phyloP scores from a whole-genome alignment of 1,140 invertebrate genomes.

The Helicoverpa armigera region DNA sequence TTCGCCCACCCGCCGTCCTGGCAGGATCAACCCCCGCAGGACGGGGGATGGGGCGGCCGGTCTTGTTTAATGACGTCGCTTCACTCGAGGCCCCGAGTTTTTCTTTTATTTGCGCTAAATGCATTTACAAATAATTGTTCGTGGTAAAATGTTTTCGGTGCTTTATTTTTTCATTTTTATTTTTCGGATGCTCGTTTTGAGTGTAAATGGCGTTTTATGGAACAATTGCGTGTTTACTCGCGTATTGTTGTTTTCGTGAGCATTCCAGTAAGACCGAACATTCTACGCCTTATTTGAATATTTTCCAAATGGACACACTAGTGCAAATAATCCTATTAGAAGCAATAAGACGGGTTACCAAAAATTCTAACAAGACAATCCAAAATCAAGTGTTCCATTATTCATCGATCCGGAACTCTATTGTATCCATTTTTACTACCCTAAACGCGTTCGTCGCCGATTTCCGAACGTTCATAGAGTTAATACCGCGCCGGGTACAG shows the following conservation, averaged over 20 bases:
- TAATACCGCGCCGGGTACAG: conserved; percentile 38
- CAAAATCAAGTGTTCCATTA: conserved; percentile 17
- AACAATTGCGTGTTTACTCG: neutral
- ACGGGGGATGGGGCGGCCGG: conserved; percentile 62
- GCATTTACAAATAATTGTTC: conserved; percentile 48
- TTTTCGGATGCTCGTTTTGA: conserved; percentile 16
- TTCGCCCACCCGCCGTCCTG: conserved; percentile 59
- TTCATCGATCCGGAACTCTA: conserved; percentile 1
- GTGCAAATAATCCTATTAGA: neutral
- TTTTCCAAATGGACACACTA: neutral
- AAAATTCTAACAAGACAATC: neutral
- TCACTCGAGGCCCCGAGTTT: conserved; percentile 64
- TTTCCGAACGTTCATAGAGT: conserved; percentile 37
- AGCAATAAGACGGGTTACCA: neutral
- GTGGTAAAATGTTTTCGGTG: conserved; percentile 40
- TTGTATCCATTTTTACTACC: conserved; percentile 27
- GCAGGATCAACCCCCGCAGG: conserved; percentile 61
- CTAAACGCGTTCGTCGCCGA: conserved; percentile 6
- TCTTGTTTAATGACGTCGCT: conserved; percentile 78
- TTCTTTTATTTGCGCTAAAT: conserved; percentile 47
- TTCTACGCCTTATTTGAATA: neutral
- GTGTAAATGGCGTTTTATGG: conserved; percentile 23
- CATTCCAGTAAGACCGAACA: conserved; percentile 5
- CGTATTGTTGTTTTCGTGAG: neutral
- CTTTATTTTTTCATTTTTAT: conserved; percentile 30